phyloP scores from a whole-genome alignment of 2,888 invertebrate species.

The Cartodere bifasciata region DNA sequence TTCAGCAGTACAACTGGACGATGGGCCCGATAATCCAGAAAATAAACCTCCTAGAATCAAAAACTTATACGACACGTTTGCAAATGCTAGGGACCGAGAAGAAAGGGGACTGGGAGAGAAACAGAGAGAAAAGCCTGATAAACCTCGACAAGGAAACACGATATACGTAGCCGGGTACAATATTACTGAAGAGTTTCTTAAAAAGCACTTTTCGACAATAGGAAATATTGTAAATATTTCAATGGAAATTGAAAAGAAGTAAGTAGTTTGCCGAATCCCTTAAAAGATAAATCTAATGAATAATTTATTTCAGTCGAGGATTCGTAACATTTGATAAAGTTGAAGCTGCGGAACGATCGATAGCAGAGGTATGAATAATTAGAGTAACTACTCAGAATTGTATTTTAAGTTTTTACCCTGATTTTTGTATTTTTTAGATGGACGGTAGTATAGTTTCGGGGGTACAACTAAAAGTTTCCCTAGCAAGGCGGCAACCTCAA shows the following conservation, averaged over 20 bases:
- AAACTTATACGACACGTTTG: constrained; percentile 67
- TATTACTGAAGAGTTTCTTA: constrained; percentile 65
- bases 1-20: constrained; percentile 68
- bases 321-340: constrained; percentile 86
- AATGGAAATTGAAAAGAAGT: constrained; percentile 77
- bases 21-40: constrained; percentile 46
- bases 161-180: constrained; percentile 71
- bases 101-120: constrained; percentile 43
- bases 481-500: constrained; percentile 69
- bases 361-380: constrained; percentile 44
- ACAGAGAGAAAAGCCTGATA: constrained; percentile 41
- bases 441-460: constrained; percentile 62
- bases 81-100: constrained; percentile 52
- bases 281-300: too few relatives aligned
- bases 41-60: constrained; percentile 55
- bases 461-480: constrained; percentile 64
- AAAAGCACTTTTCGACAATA: constrained; percentile 59
- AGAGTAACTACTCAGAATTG: not conserved
- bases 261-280: constrained; percentile 20
- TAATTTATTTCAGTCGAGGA: constrained; percentile 56
- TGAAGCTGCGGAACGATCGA: constrained; percentile 75
- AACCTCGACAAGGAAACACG: constrained; percentile 65
- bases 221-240: constrained; percentile 69
- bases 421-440: constrained; percentile 37
- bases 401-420: not conserved